These are phyloP conservation scores for Acanthurus leucopareius DNA, from an alignment of 2,797 vertebrate genomes.

Conservation along the genomic window DNA sequence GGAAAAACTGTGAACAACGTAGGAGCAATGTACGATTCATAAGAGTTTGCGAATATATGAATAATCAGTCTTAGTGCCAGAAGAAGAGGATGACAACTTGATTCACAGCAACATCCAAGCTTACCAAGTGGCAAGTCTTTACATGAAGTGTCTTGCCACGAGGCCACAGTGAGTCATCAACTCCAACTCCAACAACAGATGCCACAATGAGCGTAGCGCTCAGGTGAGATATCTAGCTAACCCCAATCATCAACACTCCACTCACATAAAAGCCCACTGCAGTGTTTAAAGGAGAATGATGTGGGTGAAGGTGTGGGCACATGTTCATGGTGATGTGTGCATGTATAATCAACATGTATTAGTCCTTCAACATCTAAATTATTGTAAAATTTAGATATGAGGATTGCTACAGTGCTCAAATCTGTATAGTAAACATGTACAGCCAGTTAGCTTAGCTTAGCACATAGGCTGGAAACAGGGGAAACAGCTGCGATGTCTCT, in stretches of 20 bases:
- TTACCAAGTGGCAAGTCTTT: slow-evolving; percentile 7
- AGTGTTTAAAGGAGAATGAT: slow-evolving; percentile 28
- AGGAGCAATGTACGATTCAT: slow-evolving; percentile 38
- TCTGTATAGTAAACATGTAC: neutral
- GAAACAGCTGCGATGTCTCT: neutral
- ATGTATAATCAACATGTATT: neutral
- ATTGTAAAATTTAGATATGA: neutral
- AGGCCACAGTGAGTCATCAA: slow-evolving; percentile 41
- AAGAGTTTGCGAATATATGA: slow-evolving; percentile 46
- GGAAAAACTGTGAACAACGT: slow-evolving; percentile 42
- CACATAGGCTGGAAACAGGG: slow-evolving; percentile 5
- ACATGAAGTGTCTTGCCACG: slow-evolving; percentile 26
- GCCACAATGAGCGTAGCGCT: slow-evolving; percentile 37
- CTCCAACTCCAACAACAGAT: slow-evolving; percentile 31
- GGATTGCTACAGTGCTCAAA: neutral
- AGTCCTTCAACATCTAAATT: neutral
- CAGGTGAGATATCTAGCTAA: slow-evolving; percentile 45
- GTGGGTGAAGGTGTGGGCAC: slow-evolving; percentile 42
- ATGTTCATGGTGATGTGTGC: slow-evolving; percentile 1
- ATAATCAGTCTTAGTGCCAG: slow-evolving; percentile 44
- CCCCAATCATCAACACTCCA: slow-evolving; percentile 21
- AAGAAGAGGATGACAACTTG: slow-evolving; percentile 33
- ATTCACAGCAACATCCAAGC: slow-evolving; percentile 34
- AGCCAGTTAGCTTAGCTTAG: neutral
- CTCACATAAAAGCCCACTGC: slow-evolving; percentile 28